Evolutionary conservation across 2,888 invertebrate genomes (phyloP), one percentile per base, ranked within the genome.

Genomic region (Chesias legatella): DNA sequence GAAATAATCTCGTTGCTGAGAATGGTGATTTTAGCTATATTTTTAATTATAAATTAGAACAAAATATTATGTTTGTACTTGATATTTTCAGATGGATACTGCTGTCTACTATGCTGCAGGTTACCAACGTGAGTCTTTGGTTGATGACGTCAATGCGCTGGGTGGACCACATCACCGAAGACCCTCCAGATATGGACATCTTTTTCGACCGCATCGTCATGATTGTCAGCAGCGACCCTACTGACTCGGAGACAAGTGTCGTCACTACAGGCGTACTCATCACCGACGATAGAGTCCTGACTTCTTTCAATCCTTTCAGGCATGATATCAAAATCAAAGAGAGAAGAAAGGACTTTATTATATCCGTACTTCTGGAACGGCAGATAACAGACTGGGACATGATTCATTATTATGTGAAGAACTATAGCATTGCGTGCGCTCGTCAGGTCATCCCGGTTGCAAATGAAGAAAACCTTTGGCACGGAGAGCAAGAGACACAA

Each of bases 141-240:
- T n/a, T n/a, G n/a, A n/a, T n/a, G n/a, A n/a, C n/a, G n/a, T n/a
- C 13, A 17, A 17, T 51, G 20, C 48, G 48, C 23, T 48, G 48
- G 47, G 39, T 37, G 3, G 48, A 48, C 31, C 23, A 43, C 23
- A 6, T 31, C 10, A 24, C 32, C 9, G 3, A 17, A 6, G 22
- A 28, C 1, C 13, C 11, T 3, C 9, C 3, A 4, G 31, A 48
- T 1, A 31, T 24, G 33, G 40, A 48, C 10, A 37, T 27, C 9
- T 40, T 33, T 28, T 48, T 40, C 26, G 48, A 48, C 26, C 43
- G 40, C 9, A 21, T 24, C 9, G 43, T 48, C 17, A 10, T 25
- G 10, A 28, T 28, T 10, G 5, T 7, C 10, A 6, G 6, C 0
- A 7, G 7, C 7, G 20, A 26, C 11, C 4, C 6, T 5, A 30